Percentiles rank a stretch among this genome's conserved stretches.
Conservation (phyloP, 2,797 vertebrate genomes). For the Taeniopygia guttata region DNA sequence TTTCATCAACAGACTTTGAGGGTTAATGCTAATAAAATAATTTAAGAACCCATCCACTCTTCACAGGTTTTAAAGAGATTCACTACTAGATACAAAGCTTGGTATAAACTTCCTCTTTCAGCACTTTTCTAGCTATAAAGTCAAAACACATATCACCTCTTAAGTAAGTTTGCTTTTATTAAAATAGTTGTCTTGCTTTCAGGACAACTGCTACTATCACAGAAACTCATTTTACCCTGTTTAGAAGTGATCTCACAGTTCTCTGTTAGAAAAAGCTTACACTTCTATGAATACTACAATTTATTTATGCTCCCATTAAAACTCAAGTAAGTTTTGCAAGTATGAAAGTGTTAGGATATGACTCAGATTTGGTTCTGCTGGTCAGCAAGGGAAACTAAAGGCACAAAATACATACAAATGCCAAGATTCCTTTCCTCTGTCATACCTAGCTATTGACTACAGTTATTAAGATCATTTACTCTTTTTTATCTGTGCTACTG, state of each 20-base stretch:
- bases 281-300: neutral
- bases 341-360: neutral
- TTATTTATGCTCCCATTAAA: neutral
- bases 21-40: neutral
- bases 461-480: neutral
- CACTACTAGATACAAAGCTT: neutral
- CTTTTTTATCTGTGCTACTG: neutral
- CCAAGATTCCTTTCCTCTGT: neutral
- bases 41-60: neutral
- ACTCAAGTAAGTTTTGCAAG: neutral
- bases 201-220: neutral
- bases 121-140: neutral
- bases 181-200: neutral
- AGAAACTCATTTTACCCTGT: neutral
- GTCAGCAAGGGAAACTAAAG: neutral
- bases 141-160: neutral
- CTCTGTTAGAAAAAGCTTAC: neutral
- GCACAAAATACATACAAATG: neutral
- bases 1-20: neutral
- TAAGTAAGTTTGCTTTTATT: neutral
- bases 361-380: neutral
- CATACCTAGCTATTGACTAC: neutral
- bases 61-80: neutral
- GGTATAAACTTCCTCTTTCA: neutral
- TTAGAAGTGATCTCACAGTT: neutral